These are phyloP conservation scores for Drosophila pseudotalamancana DNA, from an alignment of 2,888 invertebrate species.

Conservation along the genomic window DNA sequence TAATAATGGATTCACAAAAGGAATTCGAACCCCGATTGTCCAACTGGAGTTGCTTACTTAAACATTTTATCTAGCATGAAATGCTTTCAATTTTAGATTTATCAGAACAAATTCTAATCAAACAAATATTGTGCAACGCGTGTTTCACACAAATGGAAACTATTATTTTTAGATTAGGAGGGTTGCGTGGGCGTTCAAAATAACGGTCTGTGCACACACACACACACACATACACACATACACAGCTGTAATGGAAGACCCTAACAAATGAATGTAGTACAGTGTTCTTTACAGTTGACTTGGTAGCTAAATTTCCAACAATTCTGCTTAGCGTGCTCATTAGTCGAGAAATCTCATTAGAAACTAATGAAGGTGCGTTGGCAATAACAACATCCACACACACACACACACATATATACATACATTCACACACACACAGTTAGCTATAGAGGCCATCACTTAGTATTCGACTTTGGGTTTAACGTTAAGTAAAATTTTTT, in stretches of 20 bases:
- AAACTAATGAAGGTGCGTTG: constrained; percentile 70
- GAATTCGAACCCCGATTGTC: not conserved
- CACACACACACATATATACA: constrained; percentile 13
- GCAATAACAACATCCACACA: constrained; percentile 46
- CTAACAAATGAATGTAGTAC: constrained; percentile 30
- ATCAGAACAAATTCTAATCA: not conserved
- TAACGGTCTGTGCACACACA: not conserved
- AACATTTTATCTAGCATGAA: not conserved
- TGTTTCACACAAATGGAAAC: not conserved
- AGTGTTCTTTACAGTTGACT: constrained; percentile 55
- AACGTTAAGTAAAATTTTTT: constrained; percentile 54
- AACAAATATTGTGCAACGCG: not conserved
- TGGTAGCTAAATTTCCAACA: constrained; percentile 34
- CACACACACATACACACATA: not conserved
- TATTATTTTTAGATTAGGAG: constrained; percentile 7
- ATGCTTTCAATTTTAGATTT: not conserved
- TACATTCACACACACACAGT: constrained; percentile 8
- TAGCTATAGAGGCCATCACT: constrained; percentile 44
- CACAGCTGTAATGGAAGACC: constrained; percentile 14
- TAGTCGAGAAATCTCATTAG: constrained; percentile 74
- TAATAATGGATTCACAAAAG: too few relatives aligned
- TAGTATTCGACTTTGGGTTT: constrained; percentile 33
- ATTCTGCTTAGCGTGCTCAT: constrained; percentile 61
- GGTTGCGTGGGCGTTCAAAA: not conserved
- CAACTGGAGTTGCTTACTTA: too few relatives aligned